Conservation (phyloP, 1,140 invertebrate species). For the Drosophila repletoides region DNA sequence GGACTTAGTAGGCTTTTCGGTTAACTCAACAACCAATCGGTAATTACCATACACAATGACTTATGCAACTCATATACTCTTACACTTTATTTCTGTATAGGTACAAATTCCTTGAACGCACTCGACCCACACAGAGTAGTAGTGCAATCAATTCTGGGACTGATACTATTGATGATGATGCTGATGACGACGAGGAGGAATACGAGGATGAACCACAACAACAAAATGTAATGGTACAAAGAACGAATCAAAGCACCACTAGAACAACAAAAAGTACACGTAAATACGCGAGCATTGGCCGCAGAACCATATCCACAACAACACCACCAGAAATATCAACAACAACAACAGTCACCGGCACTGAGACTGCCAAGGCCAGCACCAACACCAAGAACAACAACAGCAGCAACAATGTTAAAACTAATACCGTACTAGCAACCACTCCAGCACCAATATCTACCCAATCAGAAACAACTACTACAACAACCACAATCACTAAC, state of each 20-base stretch:
- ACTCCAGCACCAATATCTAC: slow-evolving; percentile 47
- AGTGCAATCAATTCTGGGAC: background rate
- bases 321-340: slow-evolving; percentile 64
- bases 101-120: slow-evolving; percentile 71
- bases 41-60: slow-evolving; percentile 9
- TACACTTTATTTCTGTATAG: slow-evolving; percentile 24
- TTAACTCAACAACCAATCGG: slow-evolving; percentile 58
- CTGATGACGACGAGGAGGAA: slow-evolving; percentile 48
- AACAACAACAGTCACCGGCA: slow-evolving; percentile 74
- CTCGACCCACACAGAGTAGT: slow-evolving; percentile 56
- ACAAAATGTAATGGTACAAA: slow-evolving; percentile 78
- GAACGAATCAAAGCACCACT: slow-evolving; percentile 56
- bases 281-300: slow-evolving; percentile 78
- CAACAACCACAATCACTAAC: slow-evolving; percentile 53
- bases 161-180: slow-evolving; percentile 21
- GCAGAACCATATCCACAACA: slow-evolving; percentile 65
- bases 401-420: slow-evolving; percentile 52
- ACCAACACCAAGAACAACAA: slow-evolving; percentile 28
- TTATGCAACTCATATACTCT: background rate
- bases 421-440: slow-evolving; percentile 53
- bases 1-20: slow-evolving; percentile 22
- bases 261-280: slow-evolving; percentile 60
- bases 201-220: slow-evolving; percentile 62
- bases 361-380: slow-evolving; percentile 65
- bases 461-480: slow-evolving; percentile 38